A percentile compares a stretch with the other conserved stretches of the same genome.
phyloP scores from a whole-genome alignment of 1,140 invertebrate species.

The Polyergus mexicanus region DNA sequence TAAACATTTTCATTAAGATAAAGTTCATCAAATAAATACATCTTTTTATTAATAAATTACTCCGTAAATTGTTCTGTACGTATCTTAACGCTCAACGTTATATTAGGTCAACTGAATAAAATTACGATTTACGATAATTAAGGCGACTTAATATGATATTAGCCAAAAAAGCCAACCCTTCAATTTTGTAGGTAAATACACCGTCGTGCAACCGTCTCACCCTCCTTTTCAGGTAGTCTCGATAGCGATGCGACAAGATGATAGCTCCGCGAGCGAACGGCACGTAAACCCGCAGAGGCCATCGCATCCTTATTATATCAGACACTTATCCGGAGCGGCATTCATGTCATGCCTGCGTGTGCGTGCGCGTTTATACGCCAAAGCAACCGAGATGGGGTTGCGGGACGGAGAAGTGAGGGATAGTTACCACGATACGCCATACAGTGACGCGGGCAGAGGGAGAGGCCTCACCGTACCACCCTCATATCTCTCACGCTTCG shows the following conservation, averaged over 20 bases:
- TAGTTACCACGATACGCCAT: slow-evolving; percentile 71
- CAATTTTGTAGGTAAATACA: slow-evolving; percentile 36
- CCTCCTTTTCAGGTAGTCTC: slow-evolving; percentile 39
- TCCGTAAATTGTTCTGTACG: neutral
- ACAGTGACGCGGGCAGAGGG: slow-evolving; percentile 2
- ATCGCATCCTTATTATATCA: slow-evolving; percentile 67
- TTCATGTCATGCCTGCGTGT: slow-evolving; percentile 69
- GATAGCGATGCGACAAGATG: slow-evolving; percentile 54
- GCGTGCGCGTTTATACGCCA: slow-evolving; percentile 52
- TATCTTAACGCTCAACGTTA: neutral
- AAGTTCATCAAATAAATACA: neutral
- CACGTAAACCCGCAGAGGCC: slow-evolving; percentile 60
- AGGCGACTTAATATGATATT: neutral
- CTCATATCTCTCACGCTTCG: slow-evolving; percentile 86
- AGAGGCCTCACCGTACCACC: slow-evolving; percentile 54
- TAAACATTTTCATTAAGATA: neutral
- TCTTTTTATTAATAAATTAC: neutral
- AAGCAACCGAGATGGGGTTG: slow-evolving; percentile 51
- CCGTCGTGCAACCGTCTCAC: neutral
- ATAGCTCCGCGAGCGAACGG: slow-evolving; percentile 43
- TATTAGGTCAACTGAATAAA: neutral
- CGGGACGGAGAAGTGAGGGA: slow-evolving; percentile 59
- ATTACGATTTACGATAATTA: slow-evolving; percentile 39
- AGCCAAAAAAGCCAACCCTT: neutral
- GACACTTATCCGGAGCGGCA: slow-evolving; percentile 67